Conservation (phyloP, 2,113 vertebrate genomes). For the Phylloscopus trochilus region DNA sequence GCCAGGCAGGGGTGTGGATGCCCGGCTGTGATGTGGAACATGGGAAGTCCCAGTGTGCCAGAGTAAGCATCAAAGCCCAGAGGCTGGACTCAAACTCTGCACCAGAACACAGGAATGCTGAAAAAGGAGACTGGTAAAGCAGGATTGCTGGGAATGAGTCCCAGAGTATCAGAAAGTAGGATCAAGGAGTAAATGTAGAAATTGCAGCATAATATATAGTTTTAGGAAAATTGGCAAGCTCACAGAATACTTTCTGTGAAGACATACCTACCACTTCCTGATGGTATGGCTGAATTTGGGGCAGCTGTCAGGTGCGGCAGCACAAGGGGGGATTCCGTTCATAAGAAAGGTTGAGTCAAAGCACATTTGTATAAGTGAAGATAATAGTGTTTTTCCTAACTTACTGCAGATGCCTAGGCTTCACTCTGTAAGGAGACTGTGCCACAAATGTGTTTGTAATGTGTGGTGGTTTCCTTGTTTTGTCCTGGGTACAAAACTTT, state of each 20-base stretch:
- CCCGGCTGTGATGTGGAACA: background rate
- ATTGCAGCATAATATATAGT: background rate
- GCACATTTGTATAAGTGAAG: background rate
- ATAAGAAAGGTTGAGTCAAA: background rate
- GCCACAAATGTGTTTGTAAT: background rate
- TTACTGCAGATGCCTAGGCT: background rate
- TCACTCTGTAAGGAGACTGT: background rate
- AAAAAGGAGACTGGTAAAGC: background rate
- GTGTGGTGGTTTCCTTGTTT: background rate
- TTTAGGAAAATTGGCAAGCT: background rate
- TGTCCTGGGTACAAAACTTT: accelerated
- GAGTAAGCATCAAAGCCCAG: background rate
- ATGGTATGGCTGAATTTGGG: background rate
- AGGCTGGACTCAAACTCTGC: background rate
- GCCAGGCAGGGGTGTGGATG: background rate
- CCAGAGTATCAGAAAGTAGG: background rate
- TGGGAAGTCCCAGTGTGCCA: background rate
- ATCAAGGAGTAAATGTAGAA: background rate
- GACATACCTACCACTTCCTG: accelerated
- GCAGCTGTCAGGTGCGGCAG: background rate
- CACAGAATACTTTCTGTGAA: background rate
- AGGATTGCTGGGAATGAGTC: background rate
- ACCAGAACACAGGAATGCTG: background rate
- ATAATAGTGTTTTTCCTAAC: background rate
- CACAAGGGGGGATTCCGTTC: background rate